A percentile compares a stretch with the other conserved stretches of the same genome.
phyloP scores from a whole-genome alignment of 2,797 vertebrate species.

The Acanthurus leucopareius region DNA sequence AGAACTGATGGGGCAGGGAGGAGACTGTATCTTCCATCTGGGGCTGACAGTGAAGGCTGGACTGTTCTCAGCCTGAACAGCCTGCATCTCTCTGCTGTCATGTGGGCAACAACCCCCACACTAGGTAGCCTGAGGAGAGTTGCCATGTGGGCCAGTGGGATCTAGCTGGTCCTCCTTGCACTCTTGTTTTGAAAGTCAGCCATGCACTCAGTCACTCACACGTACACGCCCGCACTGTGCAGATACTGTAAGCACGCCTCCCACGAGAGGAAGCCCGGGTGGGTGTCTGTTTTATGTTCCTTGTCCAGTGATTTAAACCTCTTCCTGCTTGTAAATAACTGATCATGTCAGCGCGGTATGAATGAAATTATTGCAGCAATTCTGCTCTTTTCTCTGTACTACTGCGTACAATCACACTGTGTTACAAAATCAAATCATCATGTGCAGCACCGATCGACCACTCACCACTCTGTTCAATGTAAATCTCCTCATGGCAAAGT shows the following conservation, averaged over 20 bases:
- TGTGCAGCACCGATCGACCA: constrained; percentile 2
- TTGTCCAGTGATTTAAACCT: constrained; percentile 67
- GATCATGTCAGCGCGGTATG: constrained; percentile 57
- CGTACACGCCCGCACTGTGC: constrained; percentile 38
- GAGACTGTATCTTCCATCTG: constrained; percentile 79
- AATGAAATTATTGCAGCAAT: constrained; percentile 52
- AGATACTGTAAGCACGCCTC: constrained; percentile 43
- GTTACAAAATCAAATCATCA: constrained; percentile 37
- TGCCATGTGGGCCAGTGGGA: constrained; percentile 66
- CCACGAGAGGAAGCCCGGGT: constrained; percentile 62
- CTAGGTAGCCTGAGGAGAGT: constrained; percentile 67
- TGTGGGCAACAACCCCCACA: constrained; percentile 67
- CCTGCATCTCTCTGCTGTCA: constrained; percentile 76
- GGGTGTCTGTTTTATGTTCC: constrained; percentile 70
- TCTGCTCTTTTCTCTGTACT: constrained; percentile 29
- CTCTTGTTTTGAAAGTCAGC: constrained; percentile 59
- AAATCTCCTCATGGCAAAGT: constrained; percentile 12
- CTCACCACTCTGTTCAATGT: neutral
- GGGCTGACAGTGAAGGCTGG: constrained; percentile 78
- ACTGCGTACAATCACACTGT: constrained; percentile 41
- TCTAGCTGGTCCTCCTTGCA: constrained; percentile 39
- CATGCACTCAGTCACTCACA: constrained; percentile 48
- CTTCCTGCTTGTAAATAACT: constrained; percentile 65
- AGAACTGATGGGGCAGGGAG: constrained; percentile 64
- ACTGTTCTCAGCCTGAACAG: constrained; percentile 81